Conservation (phyloP, 2,797 vertebrate genomes). For the Schizopygopsis malacanthus region DNA sequence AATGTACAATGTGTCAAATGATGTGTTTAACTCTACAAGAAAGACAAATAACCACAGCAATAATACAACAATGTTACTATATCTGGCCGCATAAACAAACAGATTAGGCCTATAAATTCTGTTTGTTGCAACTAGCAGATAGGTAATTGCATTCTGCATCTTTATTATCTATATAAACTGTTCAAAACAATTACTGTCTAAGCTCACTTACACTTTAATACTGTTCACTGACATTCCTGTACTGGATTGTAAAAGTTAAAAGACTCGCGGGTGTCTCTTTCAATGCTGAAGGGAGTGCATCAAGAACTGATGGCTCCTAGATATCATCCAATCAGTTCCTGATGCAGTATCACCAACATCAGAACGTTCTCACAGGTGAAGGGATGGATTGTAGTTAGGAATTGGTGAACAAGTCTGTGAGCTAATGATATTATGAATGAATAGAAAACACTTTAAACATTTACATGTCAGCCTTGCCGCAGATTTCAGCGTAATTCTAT, state of each 20-base stretch:
- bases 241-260: background rate
- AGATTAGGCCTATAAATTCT: background rate
- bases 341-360: conserved; percentile 99
- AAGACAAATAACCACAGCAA: background rate
- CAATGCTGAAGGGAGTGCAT: conserved; percentile 99
- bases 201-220: background rate
- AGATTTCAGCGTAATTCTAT: background rate
- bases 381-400: background rate
- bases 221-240: background rate
- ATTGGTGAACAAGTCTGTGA: background rate
- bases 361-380: conserved; percentile 73
- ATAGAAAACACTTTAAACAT: background rate
- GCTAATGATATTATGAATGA: background rate
- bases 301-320: conserved; percentile 92
- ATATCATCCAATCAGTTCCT: conserved; percentile 99
- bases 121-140: background rate
- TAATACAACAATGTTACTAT: background rate
- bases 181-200: background rate
- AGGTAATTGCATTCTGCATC: background rate
- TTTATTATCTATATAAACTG: background rate
- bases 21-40: background rate
- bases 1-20: background rate
- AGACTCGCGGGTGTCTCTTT: conserved; percentile 74
- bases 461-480: background rate
- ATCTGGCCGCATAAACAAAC: background rate